phyloP scores from a whole-genome alignment of 2,888 invertebrate genomes.

The Tillus elongatus region DNA sequence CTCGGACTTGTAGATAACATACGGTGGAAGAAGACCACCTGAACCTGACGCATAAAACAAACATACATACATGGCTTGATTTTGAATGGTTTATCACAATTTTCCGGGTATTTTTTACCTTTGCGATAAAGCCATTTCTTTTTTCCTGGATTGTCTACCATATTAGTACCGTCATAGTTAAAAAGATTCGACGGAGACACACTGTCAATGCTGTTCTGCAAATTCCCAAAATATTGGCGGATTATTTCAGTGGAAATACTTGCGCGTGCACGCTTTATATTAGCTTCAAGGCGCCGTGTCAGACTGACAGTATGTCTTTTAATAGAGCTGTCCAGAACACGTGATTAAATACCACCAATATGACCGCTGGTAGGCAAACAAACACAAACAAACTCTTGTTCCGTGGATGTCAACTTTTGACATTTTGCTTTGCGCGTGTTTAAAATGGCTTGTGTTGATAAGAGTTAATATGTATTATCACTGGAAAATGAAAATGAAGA shows the following conservation, averaged over 20 bases:
- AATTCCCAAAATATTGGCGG: not conserved
- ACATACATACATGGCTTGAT: not conserved
- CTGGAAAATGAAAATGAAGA: too few relatives aligned
- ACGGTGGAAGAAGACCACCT: conserved; percentile 31
- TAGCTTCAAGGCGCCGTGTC: not conserved
- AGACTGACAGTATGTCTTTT: not conserved
- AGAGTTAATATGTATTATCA: too few relatives aligned
- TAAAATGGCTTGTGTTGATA: too few relatives aligned
- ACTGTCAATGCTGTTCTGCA: not conserved
- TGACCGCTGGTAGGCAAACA: too few relatives aligned
- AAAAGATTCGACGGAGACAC: conserved; percentile 1
- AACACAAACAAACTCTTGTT: too few relatives aligned
- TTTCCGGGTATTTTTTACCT: conserved; percentile 3
- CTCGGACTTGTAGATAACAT: conserved; percentile 30
- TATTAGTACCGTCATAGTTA: not conserved
- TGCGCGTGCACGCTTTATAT: conserved; percentile 4
- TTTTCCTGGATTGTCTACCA: not conserved
- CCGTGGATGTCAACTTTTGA: too few relatives aligned
- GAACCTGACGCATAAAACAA: conserved; percentile 32
- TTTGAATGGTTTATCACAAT: conserved; percentile 2
- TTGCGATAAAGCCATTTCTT: conserved; percentile 2
- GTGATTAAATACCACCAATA: too few relatives aligned
- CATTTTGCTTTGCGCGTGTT: too few relatives aligned
- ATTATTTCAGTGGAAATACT: not conserved
- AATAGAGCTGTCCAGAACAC: too few relatives aligned